These are phyloP conservation scores for Centropyge bicolor DNA, from an alignment of 2,797 vertebrate genomes.

Conservation along the genomic window DNA sequence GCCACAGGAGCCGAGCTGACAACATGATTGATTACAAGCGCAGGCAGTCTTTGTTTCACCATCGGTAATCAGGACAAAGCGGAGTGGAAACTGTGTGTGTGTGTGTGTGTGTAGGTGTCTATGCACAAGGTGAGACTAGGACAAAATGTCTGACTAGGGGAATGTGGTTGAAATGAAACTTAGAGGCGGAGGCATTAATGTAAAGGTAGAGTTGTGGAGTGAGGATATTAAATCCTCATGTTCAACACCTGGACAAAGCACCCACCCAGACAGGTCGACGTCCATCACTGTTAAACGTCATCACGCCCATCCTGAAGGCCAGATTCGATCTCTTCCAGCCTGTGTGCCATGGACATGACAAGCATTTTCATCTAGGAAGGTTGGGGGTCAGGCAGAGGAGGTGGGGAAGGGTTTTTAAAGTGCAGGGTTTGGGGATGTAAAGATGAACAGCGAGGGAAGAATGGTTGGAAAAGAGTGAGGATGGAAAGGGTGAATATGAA, in stretches of 20 bases:
- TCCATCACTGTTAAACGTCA: slow-evolving; percentile 40
- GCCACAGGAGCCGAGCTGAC: slow-evolving; percentile 65
- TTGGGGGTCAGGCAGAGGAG: slow-evolving; percentile 12
- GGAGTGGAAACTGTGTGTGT: slow-evolving; percentile 40
- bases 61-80: slow-evolving; percentile 66
- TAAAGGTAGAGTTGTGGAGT: neutral
- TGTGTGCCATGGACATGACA: slow-evolving; percentile 84
- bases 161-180: slow-evolving; percentile 34
- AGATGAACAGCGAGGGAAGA: slow-evolving; percentile 1
- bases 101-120: slow-evolving; percentile 27
- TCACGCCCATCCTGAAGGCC: slow-evolving; percentile 66
- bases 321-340: slow-evolving; percentile 80
- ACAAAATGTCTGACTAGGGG: slow-evolving; percentile 39
- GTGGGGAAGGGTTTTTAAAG: neutral
- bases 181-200: neutral
- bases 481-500: slow-evolving; percentile 15
- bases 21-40: slow-evolving; percentile 80
- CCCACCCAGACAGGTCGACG: neutral
- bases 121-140: slow-evolving; percentile 50
- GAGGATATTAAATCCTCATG: slow-evolving; percentile 6
- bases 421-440: slow-evolving; percentile 4
- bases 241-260: slow-evolving; percentile 37
- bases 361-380: slow-evolving; percentile 84
- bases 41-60: slow-evolving; percentile 72
- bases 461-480: neutral